Conservation (phyloP, 1,140 invertebrate species). For the Rhagoletis zephyria region DNA sequence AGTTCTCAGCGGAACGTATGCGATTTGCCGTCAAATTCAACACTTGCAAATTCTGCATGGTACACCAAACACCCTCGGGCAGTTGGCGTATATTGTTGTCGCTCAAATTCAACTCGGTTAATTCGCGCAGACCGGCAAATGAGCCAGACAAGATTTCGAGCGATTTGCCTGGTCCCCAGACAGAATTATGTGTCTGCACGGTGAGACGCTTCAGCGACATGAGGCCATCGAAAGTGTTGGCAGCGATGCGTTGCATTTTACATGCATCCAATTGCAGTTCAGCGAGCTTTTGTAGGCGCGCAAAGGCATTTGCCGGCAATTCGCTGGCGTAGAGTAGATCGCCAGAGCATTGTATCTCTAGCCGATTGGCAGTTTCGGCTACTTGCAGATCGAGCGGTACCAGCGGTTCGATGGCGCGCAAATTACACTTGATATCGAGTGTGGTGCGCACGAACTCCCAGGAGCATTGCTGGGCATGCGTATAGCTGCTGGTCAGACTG, state of each 20-base stretch:
- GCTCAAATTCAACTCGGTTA: conserved; percentile 81
- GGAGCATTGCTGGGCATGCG: conserved; percentile 65
- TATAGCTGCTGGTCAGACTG: conserved; percentile 33
- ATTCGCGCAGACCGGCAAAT: conserved; percentile 79
- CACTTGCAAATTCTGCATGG: conserved; percentile 80
- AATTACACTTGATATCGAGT: conserved; percentile 75
- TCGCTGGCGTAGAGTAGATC: conserved; percentile 81
- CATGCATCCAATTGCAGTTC: conserved; percentile 81
- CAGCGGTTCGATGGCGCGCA: conserved; percentile 74
- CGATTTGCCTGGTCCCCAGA: conserved; percentile 79
- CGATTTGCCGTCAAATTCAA: conserved; percentile 85
- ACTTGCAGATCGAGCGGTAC: conserved; percentile 75
- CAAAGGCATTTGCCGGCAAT: conserved; percentile 79
- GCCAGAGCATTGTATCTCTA: conserved; percentile 80
- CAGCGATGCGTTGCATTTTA: conserved; percentile 81
- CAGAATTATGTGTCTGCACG: conserved; percentile 80
- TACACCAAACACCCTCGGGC: conserved; percentile 82
- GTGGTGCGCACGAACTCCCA: conserved; percentile 71
- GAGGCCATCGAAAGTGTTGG: conserved; percentile 81
- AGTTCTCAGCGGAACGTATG: conserved; percentile 79
- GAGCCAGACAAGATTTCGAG: conserved; percentile 78
- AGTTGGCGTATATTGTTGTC: conserved; percentile 83
- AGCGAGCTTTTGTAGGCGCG: conserved; percentile 79
- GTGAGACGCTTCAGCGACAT: conserved; percentile 80
- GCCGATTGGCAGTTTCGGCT: conserved; percentile 78